A percentile compares a stretch with the other conserved stretches of the same genome.
Conservation (phyloP, 2,113 vertebrate genomes). For the Pseudonaja textilis region DNA sequence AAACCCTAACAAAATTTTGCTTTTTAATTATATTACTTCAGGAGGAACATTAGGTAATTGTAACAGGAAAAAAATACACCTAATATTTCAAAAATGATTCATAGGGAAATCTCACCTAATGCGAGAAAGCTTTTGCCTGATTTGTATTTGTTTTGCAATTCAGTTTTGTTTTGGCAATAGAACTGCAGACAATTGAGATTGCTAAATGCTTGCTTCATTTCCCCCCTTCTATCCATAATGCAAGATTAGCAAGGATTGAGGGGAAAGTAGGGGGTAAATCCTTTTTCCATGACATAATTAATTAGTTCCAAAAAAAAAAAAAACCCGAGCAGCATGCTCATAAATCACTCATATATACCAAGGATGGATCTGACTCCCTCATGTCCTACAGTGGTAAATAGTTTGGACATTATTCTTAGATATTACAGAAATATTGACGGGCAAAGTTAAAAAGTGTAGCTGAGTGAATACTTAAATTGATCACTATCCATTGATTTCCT, state of each 20-base stretch:
- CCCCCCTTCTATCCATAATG: constrained; percentile 52
- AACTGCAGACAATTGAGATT: constrained; percentile 54
- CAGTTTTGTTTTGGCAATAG: constrained; percentile 58
- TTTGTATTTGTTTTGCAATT: constrained; percentile 60
- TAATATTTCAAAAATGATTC: constrained; percentile 77
- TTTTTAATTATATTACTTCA: constrained; percentile 80
- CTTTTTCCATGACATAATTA: constrained; percentile 54
- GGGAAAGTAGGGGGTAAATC: constrained; percentile 44
- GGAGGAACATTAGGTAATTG: constrained; percentile 78
- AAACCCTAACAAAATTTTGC: constrained; percentile 75
- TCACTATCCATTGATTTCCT: background rate
- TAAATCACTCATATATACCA: constrained; percentile 30
- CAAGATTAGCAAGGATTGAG: constrained; percentile 59
- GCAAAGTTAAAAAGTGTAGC: background rate
- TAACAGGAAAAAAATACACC: constrained; percentile 65
- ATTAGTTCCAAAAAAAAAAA: constrained; percentile 50
- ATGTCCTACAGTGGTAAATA: rapidly evolving
- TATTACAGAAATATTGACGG: constrained; percentile 21
- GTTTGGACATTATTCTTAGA: constrained; percentile 27
- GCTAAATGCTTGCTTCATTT: constrained; percentile 49
- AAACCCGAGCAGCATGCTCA: background rate
- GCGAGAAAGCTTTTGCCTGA: constrained; percentile 40
- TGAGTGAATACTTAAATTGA: constrained; percentile 14
- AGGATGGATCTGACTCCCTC: constrained; percentile 5
- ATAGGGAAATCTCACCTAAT: constrained; percentile 57